Conservation (phyloP, 1,140 invertebrate species). For the Diploscapter pachys region DNA sequence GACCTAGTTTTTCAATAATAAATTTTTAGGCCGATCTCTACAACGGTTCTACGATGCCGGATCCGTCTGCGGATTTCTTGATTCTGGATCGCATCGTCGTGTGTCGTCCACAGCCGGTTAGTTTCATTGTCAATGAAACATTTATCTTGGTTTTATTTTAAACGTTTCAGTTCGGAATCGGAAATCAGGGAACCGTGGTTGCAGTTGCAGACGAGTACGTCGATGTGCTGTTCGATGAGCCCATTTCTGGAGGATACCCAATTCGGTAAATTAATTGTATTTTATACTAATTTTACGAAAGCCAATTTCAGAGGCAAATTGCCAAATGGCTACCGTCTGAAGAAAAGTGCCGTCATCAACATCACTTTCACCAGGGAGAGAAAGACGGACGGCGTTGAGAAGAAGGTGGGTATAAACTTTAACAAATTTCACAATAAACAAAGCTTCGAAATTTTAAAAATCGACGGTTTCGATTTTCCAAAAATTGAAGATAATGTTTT, state of each 20-base stretch:
- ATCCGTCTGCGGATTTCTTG: conserved; percentile 67
- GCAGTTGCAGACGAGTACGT: conserved; percentile 28
- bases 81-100: conserved; percentile 78
- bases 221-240: conserved; percentile 35
- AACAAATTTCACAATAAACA: too few relatives aligned
- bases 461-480: too few relatives aligned
- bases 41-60: conserved; percentile 63
- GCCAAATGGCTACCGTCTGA: background rate
- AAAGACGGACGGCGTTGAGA: background rate
- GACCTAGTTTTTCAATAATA: background rate
- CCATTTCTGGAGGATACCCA: conserved; percentile 21
- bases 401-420: too few relatives aligned
- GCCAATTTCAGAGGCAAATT: conserved; percentile 12
- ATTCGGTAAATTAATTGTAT: conserved; percentile 18
- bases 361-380: conserved; percentile 26
- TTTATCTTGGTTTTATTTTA: conserved; percentile 1
- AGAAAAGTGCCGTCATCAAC: conserved; percentile 13
- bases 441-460: too few relatives aligned
- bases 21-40: conserved; percentile 28
- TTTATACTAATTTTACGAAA: background rate
- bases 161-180: background rate
- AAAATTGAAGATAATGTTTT: too few relatives aligned
- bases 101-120: conserved; percentile 1
- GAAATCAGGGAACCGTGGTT: conserved; percentile 26
- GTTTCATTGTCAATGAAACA: background rate